Base-by-base conservation (phyloP, 2,888 invertebrate genomes). In the Drosophila buzzatii region DNA sequence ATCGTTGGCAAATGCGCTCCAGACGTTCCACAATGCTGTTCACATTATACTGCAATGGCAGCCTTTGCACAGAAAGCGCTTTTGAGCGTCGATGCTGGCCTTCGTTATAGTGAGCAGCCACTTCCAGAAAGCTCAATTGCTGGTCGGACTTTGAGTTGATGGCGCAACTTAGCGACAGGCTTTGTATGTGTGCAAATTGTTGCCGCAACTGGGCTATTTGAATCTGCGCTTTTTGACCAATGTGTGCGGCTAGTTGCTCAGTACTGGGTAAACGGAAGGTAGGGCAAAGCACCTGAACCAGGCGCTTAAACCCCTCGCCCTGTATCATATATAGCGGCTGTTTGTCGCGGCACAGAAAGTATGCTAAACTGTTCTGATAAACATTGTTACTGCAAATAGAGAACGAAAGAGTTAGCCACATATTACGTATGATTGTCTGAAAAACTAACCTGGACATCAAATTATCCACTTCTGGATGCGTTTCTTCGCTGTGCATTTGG, bases 271-370 rank as follows among this genome's bases (percentile, higher is more conserved):
- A 44, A 7, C 58, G 56, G 5, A 49, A 66, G 1, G n/a, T 33
- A 8, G 83, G 79, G 0, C 71, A 71, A 6, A 81, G 53, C 12
- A 52, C 55, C 31, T 72, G 63, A 3, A 65, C 41, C 2, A 81
- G 47, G 3, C 69, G 58, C 39, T 64, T 65, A 4, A 82, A 81
- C 9, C 82, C 82, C 9, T 83, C 81, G 5, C 81, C 82, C 3
- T 51, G 8, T 10, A 82, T 72, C 3, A 71, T 53, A 0, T 55
- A 16, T 8, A 76, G 20, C 2, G 79, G 73, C 12, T 79, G 83
- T 20, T 68, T 76, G 42, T 82, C 82, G 20, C 70, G 76, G 18
- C 82, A 82, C 4, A 82, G 58, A 62, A 82, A 82, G 18, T 73
- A 83, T 5, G 83, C 82, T 35, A 82, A 41, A 2, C 59, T 61